These are phyloP conservation scores for Anas acuta DNA, from an alignment of 2,797 vertebrate genomes.

Conservation along the genomic window DNA sequence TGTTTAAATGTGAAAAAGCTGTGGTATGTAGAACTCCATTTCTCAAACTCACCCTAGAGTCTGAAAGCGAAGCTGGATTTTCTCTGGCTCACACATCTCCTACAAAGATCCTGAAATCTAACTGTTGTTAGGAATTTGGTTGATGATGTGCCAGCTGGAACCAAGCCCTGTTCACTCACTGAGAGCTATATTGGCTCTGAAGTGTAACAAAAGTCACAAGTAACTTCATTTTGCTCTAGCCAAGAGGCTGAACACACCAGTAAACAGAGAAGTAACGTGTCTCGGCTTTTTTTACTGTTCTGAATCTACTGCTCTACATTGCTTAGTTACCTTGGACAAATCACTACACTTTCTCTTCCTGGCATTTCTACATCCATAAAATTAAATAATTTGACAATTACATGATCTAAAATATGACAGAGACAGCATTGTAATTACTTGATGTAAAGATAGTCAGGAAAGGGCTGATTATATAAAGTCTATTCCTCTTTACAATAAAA, in stretches of 20 bases:
- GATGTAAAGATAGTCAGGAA: not conserved
- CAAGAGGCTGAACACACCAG: not conserved
- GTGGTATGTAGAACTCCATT: not conserved
- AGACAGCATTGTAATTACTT: not conserved
- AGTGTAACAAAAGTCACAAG: not conserved
- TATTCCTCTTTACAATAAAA: not conserved
- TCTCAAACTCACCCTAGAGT: not conserved
- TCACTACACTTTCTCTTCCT: not conserved
- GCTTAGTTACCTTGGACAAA: not conserved
- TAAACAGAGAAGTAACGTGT: not conserved
- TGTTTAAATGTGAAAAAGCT: slow-evolving; percentile 14
- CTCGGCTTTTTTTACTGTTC: not conserved
- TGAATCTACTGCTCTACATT: not conserved
- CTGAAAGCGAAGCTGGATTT: slow-evolving; percentile 31
- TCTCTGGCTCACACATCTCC: not conserved
- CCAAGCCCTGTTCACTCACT: not conserved
- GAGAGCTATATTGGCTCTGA: not conserved
- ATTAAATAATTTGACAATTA: not conserved
- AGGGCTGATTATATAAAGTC: not conserved
- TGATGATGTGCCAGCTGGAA: slow-evolving; percentile 49
- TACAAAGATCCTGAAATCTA: not conserved
- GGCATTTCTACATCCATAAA: not conserved
- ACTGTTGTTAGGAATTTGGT: slow-evolving; percentile 20
- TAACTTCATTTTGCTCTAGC: not conserved
- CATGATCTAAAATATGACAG: not conserved